Base-by-base conservation (phyloP, 2,888 invertebrate species). In the Drosophila kanekoi region DNA sequence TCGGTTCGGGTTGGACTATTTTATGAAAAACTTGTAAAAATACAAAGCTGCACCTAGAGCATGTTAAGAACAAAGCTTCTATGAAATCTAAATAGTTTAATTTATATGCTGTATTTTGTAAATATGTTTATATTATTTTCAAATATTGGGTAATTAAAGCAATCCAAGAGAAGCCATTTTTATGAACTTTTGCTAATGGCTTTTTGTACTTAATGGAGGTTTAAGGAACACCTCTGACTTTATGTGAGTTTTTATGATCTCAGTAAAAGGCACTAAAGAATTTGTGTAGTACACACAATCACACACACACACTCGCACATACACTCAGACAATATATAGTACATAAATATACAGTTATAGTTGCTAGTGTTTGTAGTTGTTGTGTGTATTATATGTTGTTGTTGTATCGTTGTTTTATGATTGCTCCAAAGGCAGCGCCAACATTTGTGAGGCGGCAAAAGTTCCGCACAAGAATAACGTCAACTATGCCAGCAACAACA, bases 381-480 rank as follows among this genome's bases (percentile, higher is more conserved):
- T 16, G 52, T 44, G 40, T 44, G 57, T 77, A 54, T 43, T 43
- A 13, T 43, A 18, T 20, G 37, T 14, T 20, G 33, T 45, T 9
- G 48, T 33, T 51, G 28, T 41, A 33, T 33, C 16, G 45, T 73
- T 63, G 58, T 79, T 73, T 73, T 79, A 79, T 73, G 73, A 76
- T 76, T 79, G 60, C 44, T 57, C 70, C 73, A 72, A 76, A 73
- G 73, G 60, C 68, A 73, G 67, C 68, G 59, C 57, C 72, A 66
- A 59, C 75, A 75, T 69, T 71, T 72, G 61, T 41, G 76, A 67
- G 76, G 77, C 80, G 64, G 66, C 63, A 51, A 68, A 72, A 78
- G 72, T 83, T 84, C 57, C 41, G 77, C 71, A 57, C 64, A 69
- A 73, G 79, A 86, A 83, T 86, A 83, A 84, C 78, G 87, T 84